Percentiles rank a stretch among this genome's conserved stretches.
Evolutionary conservation across 2,113 vertebrate genomes (phyloP).

Genomic region (Ammodytes dubius): DNA sequence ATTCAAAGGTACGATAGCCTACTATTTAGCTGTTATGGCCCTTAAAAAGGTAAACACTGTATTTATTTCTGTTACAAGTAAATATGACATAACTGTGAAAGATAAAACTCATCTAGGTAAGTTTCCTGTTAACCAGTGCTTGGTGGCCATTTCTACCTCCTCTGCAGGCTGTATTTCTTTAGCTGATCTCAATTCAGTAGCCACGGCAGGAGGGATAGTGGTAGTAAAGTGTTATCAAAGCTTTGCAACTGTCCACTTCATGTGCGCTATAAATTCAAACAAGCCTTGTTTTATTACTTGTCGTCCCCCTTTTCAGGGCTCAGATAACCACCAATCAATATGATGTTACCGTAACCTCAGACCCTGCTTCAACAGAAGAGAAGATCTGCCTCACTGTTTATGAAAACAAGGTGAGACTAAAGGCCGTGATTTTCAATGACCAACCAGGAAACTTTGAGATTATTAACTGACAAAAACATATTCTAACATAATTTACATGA

Average conservation of each 20-base stretch:
- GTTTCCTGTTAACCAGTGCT: too few species aligned
- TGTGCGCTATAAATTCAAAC: not conserved
- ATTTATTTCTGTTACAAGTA: too few species aligned
- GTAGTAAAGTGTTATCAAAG: not conserved
- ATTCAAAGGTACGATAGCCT: not conserved
- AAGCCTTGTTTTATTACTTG: not conserved
- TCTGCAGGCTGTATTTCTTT: not conserved
- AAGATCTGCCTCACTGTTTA: constrained; percentile 28
- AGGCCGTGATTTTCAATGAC: not conserved
- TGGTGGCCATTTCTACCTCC: not conserved
- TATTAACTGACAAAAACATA: not conserved
- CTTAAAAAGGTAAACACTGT: not conserved
- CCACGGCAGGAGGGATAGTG: not conserved
- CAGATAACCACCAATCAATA: not conserved
- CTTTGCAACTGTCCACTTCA: not conserved
- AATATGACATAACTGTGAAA: not conserved
- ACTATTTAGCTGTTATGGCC: not conserved
- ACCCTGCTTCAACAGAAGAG: not conserved
- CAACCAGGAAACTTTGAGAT: not conserved
- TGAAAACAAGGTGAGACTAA: constrained; percentile 15
- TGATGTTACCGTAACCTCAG: constrained; percentile 1
- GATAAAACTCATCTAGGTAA: too few species aligned
- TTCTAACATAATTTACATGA: not conserved
- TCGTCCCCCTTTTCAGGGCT: not conserved
- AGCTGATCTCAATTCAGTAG: not conserved